Percentiles rank a stretch among this genome's conserved stretches.
phyloP scores from a whole-genome alignment of 2,888 invertebrate genomes.

The Chesias legatella region DNA sequence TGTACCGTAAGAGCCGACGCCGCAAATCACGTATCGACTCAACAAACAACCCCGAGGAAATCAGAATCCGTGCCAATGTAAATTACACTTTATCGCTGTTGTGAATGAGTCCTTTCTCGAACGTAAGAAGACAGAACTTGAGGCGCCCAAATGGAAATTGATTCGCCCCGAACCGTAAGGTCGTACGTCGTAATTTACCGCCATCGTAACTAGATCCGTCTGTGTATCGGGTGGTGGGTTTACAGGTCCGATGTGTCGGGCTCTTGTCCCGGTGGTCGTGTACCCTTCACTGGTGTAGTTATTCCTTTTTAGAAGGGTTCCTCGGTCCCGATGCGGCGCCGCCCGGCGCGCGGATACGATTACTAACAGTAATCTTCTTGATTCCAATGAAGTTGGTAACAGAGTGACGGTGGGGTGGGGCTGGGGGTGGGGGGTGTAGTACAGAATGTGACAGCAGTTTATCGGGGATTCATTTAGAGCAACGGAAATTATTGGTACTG shows the following conservation, averaged over 20 bases:
- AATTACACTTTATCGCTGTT: constrained; percentile 56
- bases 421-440: too few relatives aligned
- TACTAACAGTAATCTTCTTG: constrained; percentile 72
- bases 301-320: constrained; percentile 48
- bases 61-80: constrained; percentile 46
- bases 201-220: constrained; percentile 27
- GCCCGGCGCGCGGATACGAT: constrained; percentile 69
- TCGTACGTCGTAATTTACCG: constrained; percentile 41
- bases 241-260: constrained; percentile 32
- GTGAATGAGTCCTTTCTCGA: constrained; percentile 43
- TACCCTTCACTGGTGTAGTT: constrained; percentile 42
- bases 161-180: constrained; percentile 65
- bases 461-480: constrained; percentile 15
- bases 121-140: constrained; percentile 30
- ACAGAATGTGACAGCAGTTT: constrained; percentile 31
- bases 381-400: constrained; percentile 73
- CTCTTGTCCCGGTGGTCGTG: constrained; percentile 40
- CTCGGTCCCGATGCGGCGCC: constrained; percentile 56
- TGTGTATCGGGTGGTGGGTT: constrained; percentile 23
- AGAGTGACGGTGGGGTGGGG: too few relatives aligned
- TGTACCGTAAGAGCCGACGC: constrained; percentile 51
- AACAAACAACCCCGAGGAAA: constrained; percentile 61
- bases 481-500: too few relatives aligned
- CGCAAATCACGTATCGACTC: constrained; percentile 74
- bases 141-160: constrained; percentile 67